These are phyloP conservation scores for Amphipyra tragopoginis DNA, from an alignment of 2,888 invertebrate genomes.

Conservation along the genomic window DNA sequence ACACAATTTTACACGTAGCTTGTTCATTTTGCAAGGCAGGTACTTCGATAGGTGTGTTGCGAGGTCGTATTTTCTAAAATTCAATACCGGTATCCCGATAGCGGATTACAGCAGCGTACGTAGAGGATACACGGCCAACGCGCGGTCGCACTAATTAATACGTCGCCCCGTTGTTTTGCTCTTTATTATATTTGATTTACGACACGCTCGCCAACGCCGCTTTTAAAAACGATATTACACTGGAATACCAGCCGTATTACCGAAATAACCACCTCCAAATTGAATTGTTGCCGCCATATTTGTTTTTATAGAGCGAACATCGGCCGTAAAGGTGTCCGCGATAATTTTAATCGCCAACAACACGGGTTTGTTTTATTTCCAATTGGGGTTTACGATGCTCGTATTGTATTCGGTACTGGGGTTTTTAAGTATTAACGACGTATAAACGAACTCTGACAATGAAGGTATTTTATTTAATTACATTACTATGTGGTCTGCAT, in stretches of 20 bases:
- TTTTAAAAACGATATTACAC: slow-evolving; percentile 82
- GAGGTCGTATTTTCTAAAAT: slow-evolving; percentile 75
- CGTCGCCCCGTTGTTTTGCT: slow-evolving; percentile 78
- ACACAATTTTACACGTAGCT: no score
- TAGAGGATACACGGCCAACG: slow-evolving; percentile 44
- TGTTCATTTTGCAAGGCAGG: no score
- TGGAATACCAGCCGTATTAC: slow-evolving; percentile 72
- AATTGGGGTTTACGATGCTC: slow-evolving; percentile 59
- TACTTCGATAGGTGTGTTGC: slow-evolving; percentile 5
- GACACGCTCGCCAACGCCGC: slow-evolving; percentile 66
- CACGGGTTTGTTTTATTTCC: slow-evolving; percentile 66
- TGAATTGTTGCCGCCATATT: slow-evolving; percentile 79
- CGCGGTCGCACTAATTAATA: slow-evolving; percentile 78
- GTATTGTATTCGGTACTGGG: slow-evolving; percentile 15
- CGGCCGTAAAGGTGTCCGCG: slow-evolving; percentile 72
- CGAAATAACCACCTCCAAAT: slow-evolving; percentile 79
- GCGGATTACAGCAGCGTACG: slow-evolving; percentile 45
- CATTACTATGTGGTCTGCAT: not conserved
- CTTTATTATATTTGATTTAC: slow-evolving; percentile 85
- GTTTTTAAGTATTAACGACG: slow-evolving; percentile 14
- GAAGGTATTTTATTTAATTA: slow-evolving; percentile 1
- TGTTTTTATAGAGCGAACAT: slow-evolving; percentile 74
- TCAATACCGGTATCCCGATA: slow-evolving; percentile 71
- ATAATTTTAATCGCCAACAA: slow-evolving; percentile 71
- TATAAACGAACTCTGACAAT: slow-evolving; percentile 6